Percentiles rank a stretch among this genome's conserved stretches.
Conservation (phyloP, 2,797 vertebrate species). For the Smutsia gigantea region DNA sequence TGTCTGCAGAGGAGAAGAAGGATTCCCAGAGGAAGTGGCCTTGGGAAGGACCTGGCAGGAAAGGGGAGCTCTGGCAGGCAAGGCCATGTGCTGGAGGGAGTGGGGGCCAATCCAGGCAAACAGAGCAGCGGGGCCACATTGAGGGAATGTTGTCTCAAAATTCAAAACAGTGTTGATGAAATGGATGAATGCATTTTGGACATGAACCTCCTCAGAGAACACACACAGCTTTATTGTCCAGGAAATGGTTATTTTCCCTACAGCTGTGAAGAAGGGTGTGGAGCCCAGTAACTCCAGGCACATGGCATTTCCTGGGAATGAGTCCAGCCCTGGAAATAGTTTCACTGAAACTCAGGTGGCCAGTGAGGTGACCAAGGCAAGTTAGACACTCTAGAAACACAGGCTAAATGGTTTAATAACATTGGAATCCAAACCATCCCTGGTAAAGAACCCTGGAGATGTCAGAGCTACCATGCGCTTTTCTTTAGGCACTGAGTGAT, state of each 20-base stretch:
- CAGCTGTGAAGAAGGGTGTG: not conserved
- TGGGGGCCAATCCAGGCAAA: accelerated
- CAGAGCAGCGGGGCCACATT: accelerated
- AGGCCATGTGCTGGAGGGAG: not conserved
- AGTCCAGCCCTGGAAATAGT: not conserved
- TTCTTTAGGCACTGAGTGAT: not conserved
- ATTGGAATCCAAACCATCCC: not conserved
- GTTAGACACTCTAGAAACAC: not conserved
- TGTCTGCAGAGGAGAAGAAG: not conserved
- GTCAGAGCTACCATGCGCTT: not conserved
- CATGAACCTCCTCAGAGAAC: not conserved
- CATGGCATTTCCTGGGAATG: constrained; percentile 18
- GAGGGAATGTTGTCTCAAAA: not conserved
- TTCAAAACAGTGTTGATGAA: not conserved
- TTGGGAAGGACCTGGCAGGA: not conserved
- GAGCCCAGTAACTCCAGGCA: not conserved
- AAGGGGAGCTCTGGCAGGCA: not conserved
- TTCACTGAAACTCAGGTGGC: not conserved
- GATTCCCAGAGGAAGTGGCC: not conserved
- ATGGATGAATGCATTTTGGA: not conserved
- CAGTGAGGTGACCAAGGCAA: not conserved
- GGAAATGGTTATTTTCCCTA: not conserved
- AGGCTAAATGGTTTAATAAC: not conserved
- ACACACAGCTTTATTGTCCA: not conserved
- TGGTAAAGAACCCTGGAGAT: not conserved